Percentiles rank a stretch among this genome's conserved stretches.
phyloP scores from a whole-genome alignment of 2,888 invertebrate species.

The Xestia rhomboidea region DNA sequence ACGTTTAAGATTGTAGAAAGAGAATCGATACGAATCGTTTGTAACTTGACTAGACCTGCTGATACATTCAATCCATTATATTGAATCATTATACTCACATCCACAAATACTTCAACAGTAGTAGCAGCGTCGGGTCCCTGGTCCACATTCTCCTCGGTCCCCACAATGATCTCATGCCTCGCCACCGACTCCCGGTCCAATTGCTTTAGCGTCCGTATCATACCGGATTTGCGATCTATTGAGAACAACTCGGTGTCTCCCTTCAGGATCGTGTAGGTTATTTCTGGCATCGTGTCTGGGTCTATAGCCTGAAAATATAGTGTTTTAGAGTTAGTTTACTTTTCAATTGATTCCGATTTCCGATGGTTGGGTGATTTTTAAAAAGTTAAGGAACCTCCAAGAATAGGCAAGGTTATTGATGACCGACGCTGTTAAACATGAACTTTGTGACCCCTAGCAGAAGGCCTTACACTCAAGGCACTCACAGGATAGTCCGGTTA shows the following conservation, averaged over 20 bases:
- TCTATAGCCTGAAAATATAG: slow-evolving; percentile 93
- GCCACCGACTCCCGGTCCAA: slow-evolving; percentile 95
- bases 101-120: slow-evolving; percentile 93
- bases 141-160: slow-evolving; percentile 95
- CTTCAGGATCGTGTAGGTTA: slow-evolving; percentile 95
- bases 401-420: too few species aligned
- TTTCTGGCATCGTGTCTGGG: slow-evolving; percentile 94
- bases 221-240: slow-evolving; percentile 95
- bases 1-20: too few species aligned
- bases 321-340: background rate
- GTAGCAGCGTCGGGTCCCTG: slow-evolving; percentile 93
- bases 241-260: slow-evolving; percentile 95
- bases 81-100: slow-evolving; percentile 86
- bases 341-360: too few species aligned
- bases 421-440: too few species aligned
- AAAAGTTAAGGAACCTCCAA: too few species aligned
- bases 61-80: too few species aligned
- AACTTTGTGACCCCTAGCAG: too few species aligned
- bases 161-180: slow-evolving; percentile 94
- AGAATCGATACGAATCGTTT: too few species aligned
- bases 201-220: slow-evolving; percentile 93
- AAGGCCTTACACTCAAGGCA: too few species aligned
- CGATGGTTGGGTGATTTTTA: too few species aligned
- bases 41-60: too few species aligned
- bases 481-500: too few species aligned